Evolutionary conservation across 2,797 vertebrate species (phyloP).

Genomic region (Aulostomus chinensis): DNA sequence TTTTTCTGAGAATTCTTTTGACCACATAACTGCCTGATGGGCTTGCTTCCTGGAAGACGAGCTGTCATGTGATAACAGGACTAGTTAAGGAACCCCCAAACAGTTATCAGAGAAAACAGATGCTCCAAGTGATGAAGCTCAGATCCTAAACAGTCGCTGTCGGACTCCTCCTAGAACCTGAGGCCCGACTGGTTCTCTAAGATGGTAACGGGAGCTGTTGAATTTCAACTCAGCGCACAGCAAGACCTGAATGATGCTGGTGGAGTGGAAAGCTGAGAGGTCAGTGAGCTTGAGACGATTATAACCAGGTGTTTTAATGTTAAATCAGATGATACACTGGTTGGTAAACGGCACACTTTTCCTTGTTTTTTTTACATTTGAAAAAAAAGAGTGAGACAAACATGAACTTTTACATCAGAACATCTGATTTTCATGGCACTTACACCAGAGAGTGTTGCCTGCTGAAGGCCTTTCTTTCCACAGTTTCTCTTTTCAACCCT

Average conservation of each 20-base stretch:
- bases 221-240: conserved; percentile 3
- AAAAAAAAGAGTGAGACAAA: no score
- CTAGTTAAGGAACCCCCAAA: conserved; percentile 8
- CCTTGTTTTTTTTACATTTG: no score
- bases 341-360: no score
- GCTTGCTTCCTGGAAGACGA: conserved; percentile 29
- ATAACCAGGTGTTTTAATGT: no score
- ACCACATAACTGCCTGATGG: conserved; percentile 11
- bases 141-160: conserved; percentile 35
- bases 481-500: conserved; percentile 45
- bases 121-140: conserved; percentile 18
- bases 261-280: conserved; percentile 21
- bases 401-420: neutral
- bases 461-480: conserved; percentile 63
- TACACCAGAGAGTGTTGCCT: no score
- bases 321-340: no score
- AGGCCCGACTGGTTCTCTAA: conserved; percentile 10
- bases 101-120: conserved; percentile 58
- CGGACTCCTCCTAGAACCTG: conserved; percentile 18
- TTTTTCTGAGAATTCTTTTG: no score
- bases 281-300: no score
- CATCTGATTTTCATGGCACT: neutral
- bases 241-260: conserved; percentile 2
- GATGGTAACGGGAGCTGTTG: no score
- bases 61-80: conserved; percentile 13